Base-by-base conservation (phyloP, 2,888 invertebrate genomes). In the Mongoloraphidia duomilia region DNA sequence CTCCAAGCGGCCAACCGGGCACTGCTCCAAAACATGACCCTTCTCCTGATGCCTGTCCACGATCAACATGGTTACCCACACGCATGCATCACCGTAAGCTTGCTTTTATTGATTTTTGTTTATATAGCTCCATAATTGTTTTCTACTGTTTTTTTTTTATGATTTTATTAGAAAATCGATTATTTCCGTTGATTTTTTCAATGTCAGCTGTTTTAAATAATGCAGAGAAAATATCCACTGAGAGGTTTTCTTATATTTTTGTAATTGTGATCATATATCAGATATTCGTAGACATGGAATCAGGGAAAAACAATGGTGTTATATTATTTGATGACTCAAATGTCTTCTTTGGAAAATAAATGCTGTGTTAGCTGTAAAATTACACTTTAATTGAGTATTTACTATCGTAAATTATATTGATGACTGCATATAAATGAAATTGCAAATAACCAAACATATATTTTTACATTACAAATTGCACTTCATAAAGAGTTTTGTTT, bases 21-120 rank as follows among this genome's bases (percentile, higher is more conserved):
- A 26, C 26, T 26, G 26, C 26, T 26, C 26, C 26, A 26, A 26
- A 42, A 42, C 34, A 12, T 12, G 33, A 34, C 42, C 34, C 42
- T 34, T 42, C 42, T 34, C 73, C 74, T 41, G 77, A 77, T 56
- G 72, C 73, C 42, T 76, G 77, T 58, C 74, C 76, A 48, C 67
- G 77, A 55, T 68, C 74, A 52, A 76, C 76, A 69, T 79, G 79
- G 79, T 71, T 78, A 65, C 78, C 78, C 55, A 75, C 77, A 65
- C 67, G 75, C 71, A 76, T 79, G 71, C 75, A 75, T 61, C 76
- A 77, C 74, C 72, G 79, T 78, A 78, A 79, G 79, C 74, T 72
- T 72, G 63, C 61, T 62, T 52, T 56, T 57, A 50, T 56, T 54
- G 54, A 54, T 50, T 53, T 57, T 51, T 48, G 46, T 50, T 50